A percentile compares a stretch with the other conserved stretches of the same genome.
Evolutionary conservation across 2,113 vertebrate genomes (phyloP).

Genomic region (Andinoacara biseriatus): DNA sequence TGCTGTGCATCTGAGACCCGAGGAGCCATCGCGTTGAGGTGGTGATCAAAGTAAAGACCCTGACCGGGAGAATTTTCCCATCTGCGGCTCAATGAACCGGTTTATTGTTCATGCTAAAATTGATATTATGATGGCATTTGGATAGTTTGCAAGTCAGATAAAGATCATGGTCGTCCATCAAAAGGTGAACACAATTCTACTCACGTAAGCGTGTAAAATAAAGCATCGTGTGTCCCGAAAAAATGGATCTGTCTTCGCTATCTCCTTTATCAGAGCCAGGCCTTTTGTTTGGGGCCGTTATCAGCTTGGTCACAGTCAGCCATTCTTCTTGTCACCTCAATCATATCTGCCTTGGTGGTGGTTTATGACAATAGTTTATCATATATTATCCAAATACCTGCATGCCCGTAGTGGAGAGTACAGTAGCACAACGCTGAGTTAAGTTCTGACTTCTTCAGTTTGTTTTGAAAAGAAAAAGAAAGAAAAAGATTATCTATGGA

Average conservation of each 20-base stretch:
- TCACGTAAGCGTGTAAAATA: constrained; percentile 40
- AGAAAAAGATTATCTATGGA: constrained; percentile 27
- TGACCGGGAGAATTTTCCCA: constrained; percentile 39
- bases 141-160: constrained; percentile 66
- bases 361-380: constrained; percentile 47
- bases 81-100: constrained; percentile 53
- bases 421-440: constrained; percentile 37
- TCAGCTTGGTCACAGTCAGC: constrained; percentile 40
- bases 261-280: constrained; percentile 36
- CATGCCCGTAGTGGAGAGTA: constrained; percentile 49
- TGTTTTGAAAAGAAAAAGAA: constrained; percentile 6
- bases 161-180: constrained; percentile 57
- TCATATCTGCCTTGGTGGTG: constrained; percentile 59
- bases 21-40: constrained; percentile 50
- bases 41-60: constrained; percentile 68
- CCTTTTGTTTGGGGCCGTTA: constrained; percentile 30
- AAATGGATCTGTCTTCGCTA: constrained; percentile 8
- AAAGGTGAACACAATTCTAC: constrained; percentile 48
- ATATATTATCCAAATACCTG: constrained; percentile 58
- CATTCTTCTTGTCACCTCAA: constrained; percentile 44
- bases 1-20: constrained; percentile 48
- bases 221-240: constrained; percentile 2
- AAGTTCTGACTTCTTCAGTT: background rate
- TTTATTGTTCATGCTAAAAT: constrained; percentile 64
- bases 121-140: constrained; percentile 68